Conservation (phyloP, 2,113 vertebrate genomes). For the Lagopus leucura region DNA sequence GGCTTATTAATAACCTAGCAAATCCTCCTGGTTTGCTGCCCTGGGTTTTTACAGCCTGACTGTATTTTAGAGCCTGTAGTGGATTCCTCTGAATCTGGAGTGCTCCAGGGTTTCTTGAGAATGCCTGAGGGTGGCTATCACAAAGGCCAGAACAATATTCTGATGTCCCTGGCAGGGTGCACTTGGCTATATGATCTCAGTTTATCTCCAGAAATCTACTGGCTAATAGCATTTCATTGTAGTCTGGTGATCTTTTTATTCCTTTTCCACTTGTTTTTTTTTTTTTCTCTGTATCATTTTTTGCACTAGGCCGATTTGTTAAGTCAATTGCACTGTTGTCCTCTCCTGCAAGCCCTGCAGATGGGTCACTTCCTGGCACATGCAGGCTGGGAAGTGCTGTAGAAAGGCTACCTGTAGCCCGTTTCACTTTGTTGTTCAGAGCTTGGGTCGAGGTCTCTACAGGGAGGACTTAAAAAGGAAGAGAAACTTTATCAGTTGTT, state of each 20-base stretch:
- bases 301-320: constrained; percentile 68
- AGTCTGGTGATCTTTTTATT: constrained; percentile 58
- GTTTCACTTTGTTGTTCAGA: background rate
- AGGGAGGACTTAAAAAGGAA: constrained; percentile 31
- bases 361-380: background rate
- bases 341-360: constrained; percentile 29
- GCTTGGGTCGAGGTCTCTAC: constrained; percentile 27
- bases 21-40: background rate
- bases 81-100: background rate
- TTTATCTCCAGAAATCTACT: constrained; percentile 35
- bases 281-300: constrained; percentile 20
- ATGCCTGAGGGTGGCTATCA: background rate
- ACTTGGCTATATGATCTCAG: background rate
- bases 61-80: background rate
- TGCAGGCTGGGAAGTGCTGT: background rate
- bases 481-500: constrained; percentile 58
- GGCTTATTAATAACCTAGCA: background rate
- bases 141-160: background rate
- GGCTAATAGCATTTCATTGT: constrained; percentile 53
- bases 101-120: background rate
- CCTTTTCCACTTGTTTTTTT: constrained; percentile 8
- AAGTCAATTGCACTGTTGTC: constrained; percentile 69
- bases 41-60: background rate
- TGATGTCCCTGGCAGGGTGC: background rate
- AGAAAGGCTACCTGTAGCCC: background rate